Percentiles rank a stretch among this genome's conserved stretches.
These are phyloP conservation scores for Trichonephila clavata DNA, from an alignment of 1,140 invertebrate species.

Conservation along the genomic window DNA sequence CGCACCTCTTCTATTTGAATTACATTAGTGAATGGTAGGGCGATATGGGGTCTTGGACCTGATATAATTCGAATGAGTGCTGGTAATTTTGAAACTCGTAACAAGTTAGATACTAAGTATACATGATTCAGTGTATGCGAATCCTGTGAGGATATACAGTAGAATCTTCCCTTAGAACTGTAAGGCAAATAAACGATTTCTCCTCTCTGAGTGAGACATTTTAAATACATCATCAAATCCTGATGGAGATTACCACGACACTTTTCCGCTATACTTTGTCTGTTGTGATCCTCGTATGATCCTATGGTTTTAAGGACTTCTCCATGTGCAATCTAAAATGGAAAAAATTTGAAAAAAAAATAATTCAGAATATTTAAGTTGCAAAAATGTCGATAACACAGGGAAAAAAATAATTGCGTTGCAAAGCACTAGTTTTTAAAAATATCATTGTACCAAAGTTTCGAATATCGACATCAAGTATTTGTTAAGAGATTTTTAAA, in stretches of 20 bases:
- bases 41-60: constrained; percentile 79
- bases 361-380: not conserved
- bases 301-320: constrained; percentile 80
- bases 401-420: too few species aligned
- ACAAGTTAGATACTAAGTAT: constrained; percentile 80
- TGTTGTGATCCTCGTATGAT: constrained; percentile 80
- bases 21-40: constrained; percentile 80
- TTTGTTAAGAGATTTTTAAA: too few species aligned
- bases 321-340: constrained; percentile 44
- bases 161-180: constrained; percentile 80
- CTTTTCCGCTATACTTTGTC: constrained; percentile 70
- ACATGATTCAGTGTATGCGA: constrained; percentile 80
- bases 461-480: too few species aligned
- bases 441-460: too few species aligned
- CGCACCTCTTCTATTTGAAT: constrained; percentile 80
- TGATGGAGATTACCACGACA: constrained; percentile 75
- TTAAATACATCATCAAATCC: constrained; percentile 79
- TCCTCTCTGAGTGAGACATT: constrained; percentile 80
- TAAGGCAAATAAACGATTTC: constrained; percentile 81
- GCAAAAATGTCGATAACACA: not conserved
- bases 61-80: constrained; percentile 80
- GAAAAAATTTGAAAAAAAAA: not conserved
- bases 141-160: constrained; percentile 79
- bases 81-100: constrained; percentile 79
- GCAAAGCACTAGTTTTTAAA: too few species aligned